Base-by-base conservation (phyloP, 2,113 vertebrate genomes). In the Chloropsis cyanopogon region DNA sequence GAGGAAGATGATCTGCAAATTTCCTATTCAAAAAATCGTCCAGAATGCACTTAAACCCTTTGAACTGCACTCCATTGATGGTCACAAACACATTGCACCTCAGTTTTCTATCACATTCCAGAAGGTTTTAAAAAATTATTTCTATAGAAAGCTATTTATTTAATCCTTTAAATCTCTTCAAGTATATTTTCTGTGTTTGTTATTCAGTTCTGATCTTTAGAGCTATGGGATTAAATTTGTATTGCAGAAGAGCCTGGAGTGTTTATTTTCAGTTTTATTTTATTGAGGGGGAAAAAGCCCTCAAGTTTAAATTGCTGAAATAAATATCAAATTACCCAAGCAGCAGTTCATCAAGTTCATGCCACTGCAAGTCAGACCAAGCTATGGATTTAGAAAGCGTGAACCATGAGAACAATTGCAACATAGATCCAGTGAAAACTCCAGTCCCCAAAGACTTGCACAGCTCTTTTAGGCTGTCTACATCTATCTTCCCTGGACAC, bases 371-470 rank as follows among this genome's bases (percentile, higher is more conserved):
- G 63, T 82, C 33, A 61, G 59, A 88, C 39, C 66, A 91, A 92
- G 93, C 65, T 69, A 87, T 65, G 78, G 84, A 72, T 73, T 93
- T 84, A 64, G 35, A 94, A 92, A 91, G 64, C 53, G 87, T 23
- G 66, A 84, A 49, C 77, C 31, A 69, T 14, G 49, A 94, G 57
- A 96, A 91, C 76, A 93, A 93, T 90, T 94, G 80, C 77, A 85
- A 94, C 86, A 87, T 1, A 93, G 65, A 84, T 41, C 35, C 66
- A 80, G 50, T 2, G 8, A 90, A 82, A 90, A 70, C 41, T 71
- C 42, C 47, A 44, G 61, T 65, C 81, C 52, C 88, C 86, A 42
- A 88, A 90, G 79, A 93, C 77, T n/a, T 70, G 53, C 81, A 76
- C 53, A 84, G 94, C 57, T 87, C n/a, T 86, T 95, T 92, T 41